These are phyloP conservation scores for Tetragnatha versicolor DNA, from an alignment of 1,140 invertebrate genomes.

Conservation along the genomic window DNA sequence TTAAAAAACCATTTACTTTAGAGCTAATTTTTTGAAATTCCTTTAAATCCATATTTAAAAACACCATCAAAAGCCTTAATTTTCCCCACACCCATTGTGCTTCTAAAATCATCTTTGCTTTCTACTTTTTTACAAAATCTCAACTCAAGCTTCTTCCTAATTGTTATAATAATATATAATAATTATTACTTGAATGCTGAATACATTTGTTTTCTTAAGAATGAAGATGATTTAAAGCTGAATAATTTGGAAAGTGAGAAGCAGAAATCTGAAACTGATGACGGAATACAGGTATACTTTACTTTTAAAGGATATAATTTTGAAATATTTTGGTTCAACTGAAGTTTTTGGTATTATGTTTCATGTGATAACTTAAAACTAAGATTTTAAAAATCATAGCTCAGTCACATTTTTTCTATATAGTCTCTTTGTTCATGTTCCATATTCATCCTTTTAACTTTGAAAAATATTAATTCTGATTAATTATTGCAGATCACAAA, in stretches of 20 bases:
- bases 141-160: neutral
- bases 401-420: no score
- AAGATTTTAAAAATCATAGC: no score
- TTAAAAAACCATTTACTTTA: no score
- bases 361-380: no score
- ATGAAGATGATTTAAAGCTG: neutral
- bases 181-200: no score
- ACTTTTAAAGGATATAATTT: neutral
- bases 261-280: neutral
- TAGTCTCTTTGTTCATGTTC: no score
- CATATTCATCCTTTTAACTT: no score
- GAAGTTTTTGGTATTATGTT: neutral
- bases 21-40: no score
- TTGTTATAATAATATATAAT: neutral
- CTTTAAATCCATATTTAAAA: no score
- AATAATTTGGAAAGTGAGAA: neutral
- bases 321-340: neutral
- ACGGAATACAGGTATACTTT: neutral
- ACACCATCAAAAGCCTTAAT: no score
- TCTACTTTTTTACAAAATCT: neutral
- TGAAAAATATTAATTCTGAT: no score
- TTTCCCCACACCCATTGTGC: no score
- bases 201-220: neutral
- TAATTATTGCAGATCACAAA: slow-evolving; percentile 13
- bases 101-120: neutral